Conservation (phyloP, 2,113 vertebrate species). For the Monopterus albus region DNA sequence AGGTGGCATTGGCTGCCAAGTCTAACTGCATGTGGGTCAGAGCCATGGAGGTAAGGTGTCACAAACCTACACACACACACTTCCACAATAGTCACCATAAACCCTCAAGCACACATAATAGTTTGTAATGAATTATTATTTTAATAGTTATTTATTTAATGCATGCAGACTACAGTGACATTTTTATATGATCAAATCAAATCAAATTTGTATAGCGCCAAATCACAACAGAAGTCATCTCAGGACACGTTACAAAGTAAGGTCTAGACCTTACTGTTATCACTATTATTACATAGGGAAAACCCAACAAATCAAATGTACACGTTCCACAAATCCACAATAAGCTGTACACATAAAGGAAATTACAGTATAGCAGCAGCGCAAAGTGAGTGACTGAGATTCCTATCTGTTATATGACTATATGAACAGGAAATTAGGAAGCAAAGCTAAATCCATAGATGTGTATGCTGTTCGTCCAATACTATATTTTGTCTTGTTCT, state of each 20-base stretch:
- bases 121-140: too few relatives aligned
- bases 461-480: conserved; percentile 42
- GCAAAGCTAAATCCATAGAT: background rate
- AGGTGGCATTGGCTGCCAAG: conserved; percentile 89
- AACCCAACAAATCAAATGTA: too few relatives aligned
- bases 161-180: background rate
- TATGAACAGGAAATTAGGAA: background rate
- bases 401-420: too few relatives aligned
- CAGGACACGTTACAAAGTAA: too few relatives aligned
- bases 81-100: background rate
- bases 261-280: too few relatives aligned
- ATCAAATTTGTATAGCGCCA: too few relatives aligned
- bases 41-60: conserved; percentile 88
- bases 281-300: too few relatives aligned
- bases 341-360: background rate
- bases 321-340: background rate
- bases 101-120: background rate
- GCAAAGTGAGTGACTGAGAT: too few relatives aligned
- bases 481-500: too few relatives aligned
- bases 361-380: background rate
- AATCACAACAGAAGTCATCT: too few relatives aligned
- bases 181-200: too few relatives aligned
- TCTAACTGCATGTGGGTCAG: conserved; percentile 95
- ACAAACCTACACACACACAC: background rate
- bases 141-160: background rate